These are phyloP conservation scores for Papilio glaucus DNA, from an alignment of 1,140 invertebrate species.

Conservation along the genomic window DNA sequence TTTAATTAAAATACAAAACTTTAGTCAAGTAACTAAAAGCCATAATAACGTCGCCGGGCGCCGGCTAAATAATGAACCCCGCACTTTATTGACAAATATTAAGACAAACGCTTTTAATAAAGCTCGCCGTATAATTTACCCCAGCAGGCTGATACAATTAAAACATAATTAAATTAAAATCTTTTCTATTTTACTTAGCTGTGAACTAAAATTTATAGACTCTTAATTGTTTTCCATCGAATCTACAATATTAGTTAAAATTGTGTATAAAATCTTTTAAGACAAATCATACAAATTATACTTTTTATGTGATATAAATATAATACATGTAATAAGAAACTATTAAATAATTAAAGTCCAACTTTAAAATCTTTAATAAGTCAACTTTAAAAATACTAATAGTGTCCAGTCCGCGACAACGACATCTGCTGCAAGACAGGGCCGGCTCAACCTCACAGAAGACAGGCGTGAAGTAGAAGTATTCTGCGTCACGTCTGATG, in stretches of 20 bases:
- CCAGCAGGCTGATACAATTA: background rate
- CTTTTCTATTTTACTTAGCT: background rate
- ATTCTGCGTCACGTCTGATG: too few relatives aligned
- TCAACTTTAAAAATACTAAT: too few relatives aligned
- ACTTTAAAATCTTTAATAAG: too few relatives aligned
- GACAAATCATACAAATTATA: too few relatives aligned
- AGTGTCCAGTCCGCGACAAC: too few relatives aligned
- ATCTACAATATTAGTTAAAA: background rate
- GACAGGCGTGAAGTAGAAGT: too few relatives aligned
- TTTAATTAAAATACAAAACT: constrained; percentile 20
- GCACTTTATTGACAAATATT: constrained; percentile 43
- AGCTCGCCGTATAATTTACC: constrained; percentile 37
- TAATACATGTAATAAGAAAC: too few relatives aligned
- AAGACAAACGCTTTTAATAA: constrained; percentile 51
- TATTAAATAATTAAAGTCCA: too few relatives aligned
- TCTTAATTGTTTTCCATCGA: background rate
- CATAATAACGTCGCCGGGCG: background rate
- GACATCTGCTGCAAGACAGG: too few relatives aligned
- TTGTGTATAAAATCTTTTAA: background rate
- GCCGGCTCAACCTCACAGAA: too few relatives aligned
- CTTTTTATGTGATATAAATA: too few relatives aligned
- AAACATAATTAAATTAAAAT: constrained; percentile 19
- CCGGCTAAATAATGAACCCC: constrained; percentile 40
- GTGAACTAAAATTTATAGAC: background rate
- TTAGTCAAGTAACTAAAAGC: background rate